Percentiles rank a stretch among this genome's conserved stretches.
phyloP scores from a whole-genome alignment of 2,797 vertebrate genomes.

The Carcharodon carcharias region DNA sequence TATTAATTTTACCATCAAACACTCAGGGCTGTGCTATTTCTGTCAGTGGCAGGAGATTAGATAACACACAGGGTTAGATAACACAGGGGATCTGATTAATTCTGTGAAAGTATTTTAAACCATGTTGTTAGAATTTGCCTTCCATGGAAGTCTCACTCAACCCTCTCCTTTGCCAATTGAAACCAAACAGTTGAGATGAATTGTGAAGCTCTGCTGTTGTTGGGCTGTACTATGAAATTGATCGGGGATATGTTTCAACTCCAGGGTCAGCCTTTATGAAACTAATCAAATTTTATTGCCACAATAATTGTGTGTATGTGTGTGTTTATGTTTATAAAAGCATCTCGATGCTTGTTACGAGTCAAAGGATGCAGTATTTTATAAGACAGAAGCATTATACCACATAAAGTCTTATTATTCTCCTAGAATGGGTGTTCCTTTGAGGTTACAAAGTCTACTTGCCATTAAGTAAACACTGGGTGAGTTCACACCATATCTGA shows the following conservation, averaged over 20 bases:
- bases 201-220: not conserved
- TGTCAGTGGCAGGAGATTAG: not conserved
- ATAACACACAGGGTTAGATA: not conserved
- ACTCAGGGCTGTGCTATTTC: not conserved
- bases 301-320: not conserved
- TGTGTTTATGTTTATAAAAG: not conserved
- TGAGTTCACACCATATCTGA: not conserved
- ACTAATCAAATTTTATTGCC: not conserved
- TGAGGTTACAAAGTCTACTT: constrained; percentile 4
- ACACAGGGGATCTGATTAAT: not conserved
- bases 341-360: not conserved
- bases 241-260: not conserved
- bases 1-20: not conserved
- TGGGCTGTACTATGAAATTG: not conserved
- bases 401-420: not conserved
- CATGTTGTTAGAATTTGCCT: not conserved
- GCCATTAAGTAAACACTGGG: not conserved
- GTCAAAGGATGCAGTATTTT: not conserved
- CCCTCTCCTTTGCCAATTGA: not conserved
- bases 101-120: not conserved
- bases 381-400: not conserved
- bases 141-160: not conserved
- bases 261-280: not conserved
- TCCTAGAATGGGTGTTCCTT: not conserved
- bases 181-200: not conserved